Evolutionary conservation across 35 echinoderm and acorn worm species (phyloP).

Genomic region (Diadema setosum): DNA sequence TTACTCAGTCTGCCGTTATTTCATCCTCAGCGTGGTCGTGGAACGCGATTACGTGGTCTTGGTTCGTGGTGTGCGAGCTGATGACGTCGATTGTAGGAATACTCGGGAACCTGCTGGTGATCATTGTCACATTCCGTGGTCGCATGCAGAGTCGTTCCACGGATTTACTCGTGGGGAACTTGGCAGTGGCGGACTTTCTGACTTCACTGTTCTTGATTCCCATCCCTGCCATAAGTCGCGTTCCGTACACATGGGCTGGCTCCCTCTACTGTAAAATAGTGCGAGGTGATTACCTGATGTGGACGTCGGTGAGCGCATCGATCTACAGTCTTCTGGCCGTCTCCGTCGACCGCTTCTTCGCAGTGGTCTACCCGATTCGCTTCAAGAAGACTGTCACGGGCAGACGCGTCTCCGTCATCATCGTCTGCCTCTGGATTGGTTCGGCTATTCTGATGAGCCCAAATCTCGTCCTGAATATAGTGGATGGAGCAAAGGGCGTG

Average conservation of each 20-base stretch:
- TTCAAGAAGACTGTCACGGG: neutral
- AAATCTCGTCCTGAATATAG: neutral
- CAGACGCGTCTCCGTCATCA: neutral
- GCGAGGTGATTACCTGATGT: neutral
- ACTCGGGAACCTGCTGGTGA: neutral
- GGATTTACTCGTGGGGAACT: neutral
- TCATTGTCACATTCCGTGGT: neutral
- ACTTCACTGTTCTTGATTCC: constrained; percentile 16
- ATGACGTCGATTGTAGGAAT: neutral
- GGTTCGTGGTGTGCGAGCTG: neutral
- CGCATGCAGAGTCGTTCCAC: neutral
- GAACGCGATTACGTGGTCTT: neutral
- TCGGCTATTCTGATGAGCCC: neutral
- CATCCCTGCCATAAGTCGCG: neutral
- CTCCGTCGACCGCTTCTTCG: constrained; percentile 20
- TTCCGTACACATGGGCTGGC: neutral
- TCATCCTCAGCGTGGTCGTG: neutral
- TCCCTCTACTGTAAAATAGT: constrained; percentile 1
- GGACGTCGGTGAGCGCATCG: neutral
- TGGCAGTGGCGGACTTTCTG: constrained; percentile 24
- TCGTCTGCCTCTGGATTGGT: neutral
- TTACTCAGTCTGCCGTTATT: too few relatives aligned
- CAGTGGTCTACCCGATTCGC: neutral
- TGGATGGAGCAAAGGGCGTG: neutral
- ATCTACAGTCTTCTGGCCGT: constrained; percentile 8